Conservation (phyloP, 2,113 vertebrate genomes). For the Cyprinodon variegatus region DNA sequence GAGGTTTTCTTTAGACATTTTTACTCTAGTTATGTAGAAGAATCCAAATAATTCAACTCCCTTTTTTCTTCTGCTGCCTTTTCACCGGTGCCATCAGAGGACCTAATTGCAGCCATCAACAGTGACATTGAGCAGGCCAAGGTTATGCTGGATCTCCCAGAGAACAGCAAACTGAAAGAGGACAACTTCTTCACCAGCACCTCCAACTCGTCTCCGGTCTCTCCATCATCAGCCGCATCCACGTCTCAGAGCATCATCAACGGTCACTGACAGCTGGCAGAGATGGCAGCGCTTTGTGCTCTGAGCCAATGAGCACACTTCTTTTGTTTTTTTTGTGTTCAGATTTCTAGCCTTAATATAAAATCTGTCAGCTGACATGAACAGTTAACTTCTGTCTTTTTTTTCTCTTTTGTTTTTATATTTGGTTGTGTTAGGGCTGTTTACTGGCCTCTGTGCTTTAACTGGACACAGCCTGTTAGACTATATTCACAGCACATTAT, state of each 20-base stretch:
- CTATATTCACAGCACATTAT: constrained; percentile 18
- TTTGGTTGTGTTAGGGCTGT: background rate
- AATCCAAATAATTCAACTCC: background rate
- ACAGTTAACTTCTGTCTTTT: constrained; percentile 1
- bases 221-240: constrained; percentile 17
- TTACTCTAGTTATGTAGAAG: background rate
- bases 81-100: constrained; percentile 76
- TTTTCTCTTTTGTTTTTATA: constrained; percentile 14
- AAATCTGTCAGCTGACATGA: constrained; percentile 10
- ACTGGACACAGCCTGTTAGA: background rate
- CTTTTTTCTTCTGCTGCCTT: background rate
- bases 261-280: constrained; percentile 78
- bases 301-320: background rate
- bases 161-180: constrained; percentile 87
- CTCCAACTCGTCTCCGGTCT: constrained; percentile 38
- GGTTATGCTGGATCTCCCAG: constrained; percentile 86
- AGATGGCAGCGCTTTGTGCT: constrained; percentile 2
- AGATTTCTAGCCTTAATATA: constrained; percentile 12
- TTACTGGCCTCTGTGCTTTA: constrained; percentile 5
- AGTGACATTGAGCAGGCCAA: constrained; percentile 93
- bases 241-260: constrained; percentile 81
- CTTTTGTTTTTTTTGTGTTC: background rate
- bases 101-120: constrained; percentile 90
- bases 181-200: constrained; percentile 87
- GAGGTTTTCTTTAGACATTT: background rate